Evolutionary conservation across 2,888 invertebrate species (phyloP), one percentile per base, ranked within the genome.

Genomic region (Nomada fabriciana): DNA sequence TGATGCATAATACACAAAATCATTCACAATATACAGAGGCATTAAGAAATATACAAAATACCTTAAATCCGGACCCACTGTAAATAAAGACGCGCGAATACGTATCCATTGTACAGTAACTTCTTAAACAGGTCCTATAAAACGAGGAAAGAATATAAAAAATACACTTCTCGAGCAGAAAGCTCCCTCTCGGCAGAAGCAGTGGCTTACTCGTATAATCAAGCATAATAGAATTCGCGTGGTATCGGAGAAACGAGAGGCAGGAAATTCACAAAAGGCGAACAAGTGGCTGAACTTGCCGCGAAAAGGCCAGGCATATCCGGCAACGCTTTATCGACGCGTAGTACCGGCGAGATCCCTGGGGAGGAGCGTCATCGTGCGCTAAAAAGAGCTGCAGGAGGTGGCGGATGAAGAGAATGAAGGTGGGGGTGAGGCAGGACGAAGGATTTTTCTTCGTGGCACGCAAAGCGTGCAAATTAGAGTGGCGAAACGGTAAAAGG

Each of bases 381-480:
- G n/a, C 57, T 70, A 36, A 60, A 70, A 60, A 60, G 60, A 36
- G 36, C n/a, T 42, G 57, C 23, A 10, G 13, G 15, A 10, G 47
- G n/a, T 3, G 43, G 42, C 13, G 29, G 59, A 15, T 43, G 50
- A 23, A 7, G 60, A n/a, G 42, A 18, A 4, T 10, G 60, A 29
- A 53, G 18, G 1, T 1, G 15, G 20, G 67, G 20, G 5, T 61
- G 47, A 50, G 23, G 53, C 43, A 18, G 18, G 47, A 53, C 47
- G n/a, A 55, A 65, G 70, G 60, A 71, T 80, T 70, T 80, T 55
- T 67, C 77, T 80, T 71, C 71, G 67, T 25, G 65, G 65, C 78
- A 77, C 65, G 78, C 80, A 77, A 77, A 77, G 77, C 80, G 78
- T 80, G 71, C 60, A 80, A 80, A 80, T 80, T 80, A 76, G 80